phyloP scores from a whole-genome alignment of 2,888 invertebrate genomes.

The Sinelater perroti region DNA sequence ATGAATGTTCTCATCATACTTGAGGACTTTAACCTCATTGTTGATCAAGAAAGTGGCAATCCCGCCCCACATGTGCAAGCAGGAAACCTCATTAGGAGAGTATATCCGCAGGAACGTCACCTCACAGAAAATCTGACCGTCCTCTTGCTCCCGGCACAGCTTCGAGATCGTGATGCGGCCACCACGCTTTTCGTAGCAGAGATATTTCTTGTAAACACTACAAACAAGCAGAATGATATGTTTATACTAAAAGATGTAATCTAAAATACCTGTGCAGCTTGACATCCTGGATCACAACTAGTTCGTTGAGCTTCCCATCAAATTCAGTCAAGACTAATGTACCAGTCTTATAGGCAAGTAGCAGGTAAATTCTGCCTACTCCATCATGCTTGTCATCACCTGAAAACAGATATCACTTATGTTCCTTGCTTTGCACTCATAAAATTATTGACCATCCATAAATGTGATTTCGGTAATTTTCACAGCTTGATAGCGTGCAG shows the following conservation, averaged over 20 bases:
- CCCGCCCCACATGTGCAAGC: slow-evolving; percentile 57
- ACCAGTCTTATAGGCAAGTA: slow-evolving; percentile 41
- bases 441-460: slow-evolving; percentile 49
- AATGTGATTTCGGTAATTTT: slow-evolving; percentile 54
- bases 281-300: slow-evolving; percentile 48
- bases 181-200: slow-evolving; percentile 57
- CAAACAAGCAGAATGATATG: slow-evolving; percentile 36
- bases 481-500: slow-evolving; percentile 52
- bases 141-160: slow-evolving; percentile 44
- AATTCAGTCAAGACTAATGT: slow-evolving; percentile 41
- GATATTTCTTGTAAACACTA: slow-evolving; percentile 54
- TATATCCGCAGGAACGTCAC: slow-evolving; percentile 57
- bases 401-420: slow-evolving; percentile 23
- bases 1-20: slow-evolving; percentile 50
- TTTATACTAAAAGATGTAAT: neutral
- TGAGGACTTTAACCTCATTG: slow-evolving; percentile 53
- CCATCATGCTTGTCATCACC: slow-evolving; percentile 35
- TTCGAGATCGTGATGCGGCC: slow-evolving; percentile 56
- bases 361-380: slow-evolving; percentile 31
- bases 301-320: slow-evolving; percentile 38
- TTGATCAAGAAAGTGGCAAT: slow-evolving; percentile 56
- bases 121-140: slow-evolving; percentile 49
- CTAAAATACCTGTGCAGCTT: slow-evolving; percentile 50
- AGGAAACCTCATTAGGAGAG: slow-evolving; percentile 55
- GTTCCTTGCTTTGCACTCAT: too few species aligned